Conservation (phyloP, 2,888 invertebrate genomes). For the Lutraria lutraria region DNA sequence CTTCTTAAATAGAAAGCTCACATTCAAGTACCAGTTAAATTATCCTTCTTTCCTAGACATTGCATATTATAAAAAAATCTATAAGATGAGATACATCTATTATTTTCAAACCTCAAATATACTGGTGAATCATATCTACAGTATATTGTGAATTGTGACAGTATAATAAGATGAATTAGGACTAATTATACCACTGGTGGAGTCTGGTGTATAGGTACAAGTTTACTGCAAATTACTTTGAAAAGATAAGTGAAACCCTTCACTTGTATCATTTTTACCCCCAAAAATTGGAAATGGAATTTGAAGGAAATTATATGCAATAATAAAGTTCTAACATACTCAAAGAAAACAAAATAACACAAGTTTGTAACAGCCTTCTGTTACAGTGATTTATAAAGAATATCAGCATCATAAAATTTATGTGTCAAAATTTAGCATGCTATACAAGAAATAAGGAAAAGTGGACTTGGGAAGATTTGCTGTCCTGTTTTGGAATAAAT, state of each 20-base stretch:
- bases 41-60: constrained; percentile 1
- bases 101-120: background rate
- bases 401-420: background rate
- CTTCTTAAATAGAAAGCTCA: background rate
- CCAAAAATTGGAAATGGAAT: no score
- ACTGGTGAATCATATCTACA: background rate
- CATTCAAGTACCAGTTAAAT: background rate
- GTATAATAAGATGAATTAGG: background rate
- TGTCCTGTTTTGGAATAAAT: background rate
- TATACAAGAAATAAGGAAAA: background rate
- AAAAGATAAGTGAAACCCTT: no score
- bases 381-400: background rate
- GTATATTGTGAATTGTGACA: background rate
- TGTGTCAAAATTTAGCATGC: constrained; percentile 13
- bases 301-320: no score
- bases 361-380: background rate
- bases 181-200: no score
- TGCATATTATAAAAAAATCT: background rate
- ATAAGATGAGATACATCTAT: background rate
- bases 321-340: no score
- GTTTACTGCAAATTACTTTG: no score
- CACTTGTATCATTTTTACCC: no score
- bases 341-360: background rate
- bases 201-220: no score
- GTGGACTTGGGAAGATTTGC: background rate